Percentiles rank a stretch among this genome's conserved stretches.
Conservation (phyloP, 2,888 invertebrate species). For the Cylindroiulus punctatus region DNA sequence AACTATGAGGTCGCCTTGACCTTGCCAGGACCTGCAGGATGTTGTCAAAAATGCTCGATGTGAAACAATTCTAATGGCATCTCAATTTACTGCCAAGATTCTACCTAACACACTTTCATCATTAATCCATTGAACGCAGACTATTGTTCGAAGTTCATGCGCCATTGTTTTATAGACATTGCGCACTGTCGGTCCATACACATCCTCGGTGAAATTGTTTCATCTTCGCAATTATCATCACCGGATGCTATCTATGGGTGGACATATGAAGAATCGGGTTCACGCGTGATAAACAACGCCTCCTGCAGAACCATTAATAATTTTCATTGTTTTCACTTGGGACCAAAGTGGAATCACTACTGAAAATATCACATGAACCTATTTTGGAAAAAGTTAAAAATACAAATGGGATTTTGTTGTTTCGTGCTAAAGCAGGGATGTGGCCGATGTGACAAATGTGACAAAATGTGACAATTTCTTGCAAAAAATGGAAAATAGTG, state of each 20-base stretch:
- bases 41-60: background rate
- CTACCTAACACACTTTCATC: background rate
- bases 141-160: background rate
- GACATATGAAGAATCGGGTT: background rate
- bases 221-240: constrained; percentile 27
- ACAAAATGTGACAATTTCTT: no score
- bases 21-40: background rate
- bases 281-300: constrained; percentile 35
- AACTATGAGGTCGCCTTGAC: background rate
- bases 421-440: no score
- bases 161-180: constrained; percentile 5
- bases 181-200: background rate
- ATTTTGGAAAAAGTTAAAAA: no score
- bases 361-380: background rate
- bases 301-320: constrained; percentile 1
- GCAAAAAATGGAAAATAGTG: no score
- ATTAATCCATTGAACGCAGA: background rate
- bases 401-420: no score
- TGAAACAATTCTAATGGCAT: constrained; percentile 7
- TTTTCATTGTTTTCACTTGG: background rate
- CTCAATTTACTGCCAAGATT: constrained; percentile 12
- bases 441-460: no score
- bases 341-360: background rate
- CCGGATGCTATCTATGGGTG: constrained; percentile 35
- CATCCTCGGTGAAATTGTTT: constrained; percentile 35